phyloP scores from a whole-genome alignment of 2,797 vertebrate genomes.

The Girardinus metallicus region DNA sequence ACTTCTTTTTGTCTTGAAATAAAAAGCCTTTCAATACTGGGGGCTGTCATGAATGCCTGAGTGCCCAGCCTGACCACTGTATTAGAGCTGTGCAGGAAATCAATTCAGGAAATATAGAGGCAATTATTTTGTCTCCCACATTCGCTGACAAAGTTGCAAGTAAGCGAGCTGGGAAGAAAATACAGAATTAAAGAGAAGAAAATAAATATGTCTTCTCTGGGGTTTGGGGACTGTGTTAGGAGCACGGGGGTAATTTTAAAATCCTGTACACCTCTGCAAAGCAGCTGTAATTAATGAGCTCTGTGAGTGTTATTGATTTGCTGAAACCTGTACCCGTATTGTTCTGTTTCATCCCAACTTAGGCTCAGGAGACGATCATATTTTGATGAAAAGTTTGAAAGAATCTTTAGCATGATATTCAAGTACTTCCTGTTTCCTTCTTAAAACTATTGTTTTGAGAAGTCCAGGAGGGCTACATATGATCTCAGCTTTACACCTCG shows the following conservation, averaged over 20 bases:
- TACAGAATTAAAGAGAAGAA: slow-evolving; percentile 71
- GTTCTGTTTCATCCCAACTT: slow-evolving; percentile 3
- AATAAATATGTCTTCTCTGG: slow-evolving; percentile 56
- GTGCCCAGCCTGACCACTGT: slow-evolving; percentile 74
- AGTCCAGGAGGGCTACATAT: neutral
- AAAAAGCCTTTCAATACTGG: slow-evolving; percentile 54
- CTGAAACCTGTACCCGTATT: slow-evolving; percentile 33
- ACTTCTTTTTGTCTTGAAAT: slow-evolving; percentile 43
- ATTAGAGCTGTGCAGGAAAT: slow-evolving; percentile 80
- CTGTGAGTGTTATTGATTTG: slow-evolving; percentile 59
- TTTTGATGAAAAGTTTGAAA: slow-evolving; percentile 26
- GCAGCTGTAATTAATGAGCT: slow-evolving; percentile 67
- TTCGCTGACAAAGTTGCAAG: slow-evolving; percentile 81
- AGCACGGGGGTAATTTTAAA: slow-evolving; percentile 58
- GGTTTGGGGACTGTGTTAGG: slow-evolving; percentile 43
- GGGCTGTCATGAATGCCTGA: slow-evolving; percentile 67
- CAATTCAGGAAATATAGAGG: slow-evolving; percentile 85
- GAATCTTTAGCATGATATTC: no score
- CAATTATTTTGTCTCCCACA: slow-evolving; percentile 85
- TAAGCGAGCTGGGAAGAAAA: slow-evolving; percentile 69
- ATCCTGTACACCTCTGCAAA: slow-evolving; percentile 45
- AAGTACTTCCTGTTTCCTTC: slow-evolving; percentile 4
- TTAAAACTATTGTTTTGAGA: slow-evolving; percentile 6
- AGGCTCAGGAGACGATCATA: slow-evolving; percentile 7
- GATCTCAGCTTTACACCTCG: neutral